Base-by-base conservation (phyloP, 2,797 vertebrate species). In the Cetoscarus ocellatus region DNA sequence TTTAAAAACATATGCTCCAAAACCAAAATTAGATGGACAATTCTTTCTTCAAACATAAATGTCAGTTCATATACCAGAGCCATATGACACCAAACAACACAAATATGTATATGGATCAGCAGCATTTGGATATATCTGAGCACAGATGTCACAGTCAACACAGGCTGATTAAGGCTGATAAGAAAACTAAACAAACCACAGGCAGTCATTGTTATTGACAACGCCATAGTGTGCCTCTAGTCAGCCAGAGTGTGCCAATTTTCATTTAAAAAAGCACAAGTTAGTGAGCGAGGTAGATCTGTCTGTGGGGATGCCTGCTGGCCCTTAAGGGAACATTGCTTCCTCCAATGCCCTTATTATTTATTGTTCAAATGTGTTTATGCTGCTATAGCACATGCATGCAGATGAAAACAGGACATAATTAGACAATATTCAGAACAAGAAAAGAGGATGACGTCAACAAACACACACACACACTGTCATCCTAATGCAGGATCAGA, bases 91-190 rank as follows among this genome's bases (percentile, higher is more conserved):
- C 14, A 75, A 79, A 82, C 76, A 85, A 75, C 70, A 73, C 72
- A 86, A 79, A 87, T 80, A 83, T 86, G 73, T 70, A 86, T 81
- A 83, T 62, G 77, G 74, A 84, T 81, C 78, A 75, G 79, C 79
- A 84, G 76, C 80, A 64, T 90, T 91, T 92, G 89, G 88, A 85
- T 86, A 80, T 87, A 79, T 80, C 86, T 81, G 71, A 86, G 90
- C 90, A 56, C 92, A 92, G 91, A 93, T 92, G 93, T 91, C 93
- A 89, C 84, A 87, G 89, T 93, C 90, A 92, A 91, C 88, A 93
- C 88, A 91, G 78, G 87, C 91, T 91, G 91, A 93, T 92, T 91
- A 89, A 82, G 75, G 82, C 81, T 86, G 90, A 92, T 93, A 92
- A 88, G 89, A 90, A 90, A 92, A 92, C 27, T 93, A 92, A 92